These are phyloP conservation scores for Nomia melanderi DNA, from an alignment of 1,140 invertebrate species.

Conservation along the genomic window DNA sequence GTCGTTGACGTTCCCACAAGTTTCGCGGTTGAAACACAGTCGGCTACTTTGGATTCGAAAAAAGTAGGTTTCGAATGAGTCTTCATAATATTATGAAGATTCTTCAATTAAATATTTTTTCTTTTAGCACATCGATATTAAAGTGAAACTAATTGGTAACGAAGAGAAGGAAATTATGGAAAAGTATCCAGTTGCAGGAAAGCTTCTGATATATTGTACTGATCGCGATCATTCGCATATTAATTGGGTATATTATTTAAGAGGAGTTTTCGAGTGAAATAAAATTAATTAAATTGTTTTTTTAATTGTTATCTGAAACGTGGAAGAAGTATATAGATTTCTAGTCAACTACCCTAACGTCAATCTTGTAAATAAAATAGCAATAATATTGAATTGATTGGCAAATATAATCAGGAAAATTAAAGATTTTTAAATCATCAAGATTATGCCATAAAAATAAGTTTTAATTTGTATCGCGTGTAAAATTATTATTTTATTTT, in stretches of 20 bases:
- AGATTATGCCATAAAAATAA: no score
- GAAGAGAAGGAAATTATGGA: neutral
- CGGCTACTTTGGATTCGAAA: constrained; percentile 48
- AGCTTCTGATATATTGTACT: constrained; percentile 56
- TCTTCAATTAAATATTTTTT: neutral
- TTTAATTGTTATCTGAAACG: neutral
- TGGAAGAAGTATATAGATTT: no score
- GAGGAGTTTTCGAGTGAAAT: constrained; percentile 40
- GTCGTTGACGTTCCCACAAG: constrained; percentile 43
- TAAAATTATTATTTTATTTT: no score
- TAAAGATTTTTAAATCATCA: no score
- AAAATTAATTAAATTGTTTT: neutral
- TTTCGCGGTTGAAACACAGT: constrained; percentile 35
- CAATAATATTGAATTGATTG: no score
- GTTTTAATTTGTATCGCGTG: no score
- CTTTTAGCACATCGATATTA: constrained; percentile 45
- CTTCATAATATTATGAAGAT: neutral
- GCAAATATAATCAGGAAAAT: no score
- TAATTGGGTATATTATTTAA: constrained; percentile 69
- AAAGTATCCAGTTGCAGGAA: constrained; percentile 56
- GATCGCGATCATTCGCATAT: constrained; percentile 50
- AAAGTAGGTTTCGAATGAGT: constrained; percentile 30
- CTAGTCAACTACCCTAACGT: no score
- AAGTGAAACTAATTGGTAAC: constrained; percentile 2
- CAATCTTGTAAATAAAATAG: no score